Conservation (phyloP, 2,797 vertebrate genomes). For the Danionella dracula region DNA sequence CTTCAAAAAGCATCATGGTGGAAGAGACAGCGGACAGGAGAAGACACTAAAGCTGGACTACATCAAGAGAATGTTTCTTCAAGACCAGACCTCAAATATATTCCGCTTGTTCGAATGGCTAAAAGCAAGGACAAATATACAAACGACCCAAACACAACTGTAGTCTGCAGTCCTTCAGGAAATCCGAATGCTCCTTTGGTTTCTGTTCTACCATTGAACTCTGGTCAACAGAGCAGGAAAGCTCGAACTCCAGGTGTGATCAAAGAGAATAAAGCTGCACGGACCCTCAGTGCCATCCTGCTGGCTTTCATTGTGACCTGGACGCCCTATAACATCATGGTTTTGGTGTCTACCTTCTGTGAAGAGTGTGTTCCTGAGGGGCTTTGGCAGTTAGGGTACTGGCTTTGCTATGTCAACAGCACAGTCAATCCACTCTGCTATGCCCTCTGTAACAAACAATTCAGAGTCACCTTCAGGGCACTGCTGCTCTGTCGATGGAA, state of each 20-base stretch:
- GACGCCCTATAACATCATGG: too few relatives aligned
- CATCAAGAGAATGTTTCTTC: too few relatives aligned
- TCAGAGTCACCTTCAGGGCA: conserved; percentile 42
- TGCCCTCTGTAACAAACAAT: conserved; percentile 45
- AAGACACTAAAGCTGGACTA: neutral
- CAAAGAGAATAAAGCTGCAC: conserved; percentile 44
- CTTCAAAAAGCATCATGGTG: conserved; percentile 30
- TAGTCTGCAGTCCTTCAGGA: neutral
- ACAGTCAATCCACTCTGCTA: conserved; percentile 48
- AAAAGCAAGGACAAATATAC: neutral
- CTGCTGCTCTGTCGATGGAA: conserved; percentile 44
- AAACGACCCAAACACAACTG: neutral
- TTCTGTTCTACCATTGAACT: neutral
- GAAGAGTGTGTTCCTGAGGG: conserved; percentile 42
- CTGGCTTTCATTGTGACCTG: conserved; percentile 48
- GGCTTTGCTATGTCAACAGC: conserved; percentile 48
- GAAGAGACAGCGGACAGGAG: conserved; percentile 29
- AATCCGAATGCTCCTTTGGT: conserved; percentile 1
- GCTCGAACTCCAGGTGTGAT: conserved; percentile 35
- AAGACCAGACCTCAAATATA: conserved; percentile 5
- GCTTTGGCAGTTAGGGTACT: conserved; percentile 46
- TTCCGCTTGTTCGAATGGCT: conserved; percentile 29
- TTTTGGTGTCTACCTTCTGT: conserved; percentile 49
- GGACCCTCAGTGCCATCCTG: conserved; percentile 42
- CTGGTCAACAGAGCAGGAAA: conserved; percentile 10